Base-by-base conservation (phyloP, 2,888 invertebrate species). In the Prosopocoilus inquinatus region DNA sequence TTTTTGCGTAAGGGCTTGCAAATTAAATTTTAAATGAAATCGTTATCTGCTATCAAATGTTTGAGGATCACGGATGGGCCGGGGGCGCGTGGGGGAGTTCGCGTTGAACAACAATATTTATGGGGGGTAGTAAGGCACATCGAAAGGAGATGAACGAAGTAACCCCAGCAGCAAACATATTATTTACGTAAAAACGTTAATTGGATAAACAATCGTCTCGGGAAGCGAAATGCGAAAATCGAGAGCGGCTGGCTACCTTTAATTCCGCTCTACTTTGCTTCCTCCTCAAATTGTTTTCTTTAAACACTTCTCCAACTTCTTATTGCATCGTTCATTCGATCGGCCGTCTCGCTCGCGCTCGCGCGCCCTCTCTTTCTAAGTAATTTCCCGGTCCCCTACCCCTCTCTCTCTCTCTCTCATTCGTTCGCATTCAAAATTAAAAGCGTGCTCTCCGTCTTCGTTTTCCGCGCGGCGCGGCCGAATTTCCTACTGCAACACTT, bases 201-300 rank as follows among this genome's bases (percentile, higher is more conserved):
- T 67, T 65, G 55, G 60, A 64, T 65, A 63, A 64, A 64, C 64
- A 64, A 61, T 57, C 51, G 45, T 54, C 60, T 54, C 49, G 55
- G 53, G 54, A 62, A 62, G 56, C 55, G 51, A 55, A 59, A 63
- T 59, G 60, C 59, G 60, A 65, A 63, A 63, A 64, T 63, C 61
- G 62, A 52, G 55, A 58, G 58, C 57, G 61, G 60, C 28, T 64
- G 61, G 60, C 28, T 64, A 62, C 62, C 63, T 60, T 64, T 67
- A 70, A 69, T 67, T 68, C 64, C 60, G 54, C 55, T 64, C 63
- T 60, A 64, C 67, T 66, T 65, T 63, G 56, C 62, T 63, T 62
- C 63, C 59, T 64, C 60, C 64, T 61, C 60, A 67, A 67, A 70
- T 68, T 69, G 68, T 69, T 71, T 69, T 69, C 68, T 66, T 67